Evolutionary conservation across 92 coral and sea anemone species (phyloP).

Genomic region (Parazoanthus atlanticus): DNA sequence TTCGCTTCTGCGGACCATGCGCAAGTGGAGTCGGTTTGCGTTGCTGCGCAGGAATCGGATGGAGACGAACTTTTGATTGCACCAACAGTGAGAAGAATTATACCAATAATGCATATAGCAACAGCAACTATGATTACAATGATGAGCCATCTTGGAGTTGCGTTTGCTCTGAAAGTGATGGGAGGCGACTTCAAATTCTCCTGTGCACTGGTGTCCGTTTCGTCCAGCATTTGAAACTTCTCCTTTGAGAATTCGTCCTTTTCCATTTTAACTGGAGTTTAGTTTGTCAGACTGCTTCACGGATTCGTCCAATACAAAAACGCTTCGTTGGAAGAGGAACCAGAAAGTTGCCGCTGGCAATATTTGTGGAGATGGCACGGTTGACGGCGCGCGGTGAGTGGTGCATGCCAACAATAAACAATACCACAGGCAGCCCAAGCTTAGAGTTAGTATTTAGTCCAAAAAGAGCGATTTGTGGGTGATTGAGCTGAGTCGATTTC

Average conservation of each 20-base stretch:
- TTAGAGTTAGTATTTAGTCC: too few relatives aligned
- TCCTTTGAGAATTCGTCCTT: neutral
- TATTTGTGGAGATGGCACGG: too few relatives aligned
- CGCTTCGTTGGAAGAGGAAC: too few relatives aligned
- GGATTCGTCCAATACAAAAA: too few relatives aligned
- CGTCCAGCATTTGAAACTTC: neutral
- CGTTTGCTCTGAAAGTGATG: neutral
- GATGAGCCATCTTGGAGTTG: slow-evolving; percentile 19
- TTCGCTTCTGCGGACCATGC: slow-evolving; percentile 24
- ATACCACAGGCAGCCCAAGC: too few relatives aligned
- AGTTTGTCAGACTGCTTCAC: too few relatives aligned
- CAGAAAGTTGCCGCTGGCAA: too few relatives aligned
- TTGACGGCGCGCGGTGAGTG: too few relatives aligned
- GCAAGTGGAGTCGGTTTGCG: neutral
- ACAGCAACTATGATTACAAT: neutral
- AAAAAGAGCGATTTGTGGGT: too few relatives aligned
- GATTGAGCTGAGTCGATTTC: too few relatives aligned
- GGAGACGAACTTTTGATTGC: slow-evolving; percentile 14
- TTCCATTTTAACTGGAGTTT: neutral
- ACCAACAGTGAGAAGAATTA: slow-evolving; percentile 23
- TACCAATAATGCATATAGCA: neutral
- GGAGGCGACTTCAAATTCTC: neutral
- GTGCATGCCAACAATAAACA: too few relatives aligned
- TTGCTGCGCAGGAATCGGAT: neutral
- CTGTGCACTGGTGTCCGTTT: neutral